These are phyloP conservation scores for Sinella curviseta DNA, from an alignment of 1,140 invertebrate genomes.

Conservation along the genomic window DNA sequence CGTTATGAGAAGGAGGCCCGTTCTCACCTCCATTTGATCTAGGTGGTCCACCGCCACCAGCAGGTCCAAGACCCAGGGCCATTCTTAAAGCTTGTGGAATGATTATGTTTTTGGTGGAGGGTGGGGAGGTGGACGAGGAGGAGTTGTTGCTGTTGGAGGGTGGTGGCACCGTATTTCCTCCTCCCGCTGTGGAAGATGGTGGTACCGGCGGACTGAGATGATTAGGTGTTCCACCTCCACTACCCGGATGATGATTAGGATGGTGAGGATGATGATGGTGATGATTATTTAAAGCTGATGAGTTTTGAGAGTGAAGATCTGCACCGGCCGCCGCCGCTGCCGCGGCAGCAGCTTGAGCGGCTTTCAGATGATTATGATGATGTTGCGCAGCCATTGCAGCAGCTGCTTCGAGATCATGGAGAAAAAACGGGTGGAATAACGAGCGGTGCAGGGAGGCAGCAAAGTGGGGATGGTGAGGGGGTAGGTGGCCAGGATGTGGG, in stretches of 20 bases:
- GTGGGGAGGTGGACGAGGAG: neutral
- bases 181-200: neutral
- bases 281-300: constrained; percentile 14
- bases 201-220: too few species aligned
- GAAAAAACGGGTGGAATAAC: constrained; percentile 45
- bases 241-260: neutral
- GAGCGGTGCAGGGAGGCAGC: constrained; percentile 33
- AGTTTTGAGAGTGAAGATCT: neutral
- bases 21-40: neutral
- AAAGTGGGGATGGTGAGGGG: constrained; percentile 29
- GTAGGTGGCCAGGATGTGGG: neutral
- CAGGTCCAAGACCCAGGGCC: constrained; percentile 46
- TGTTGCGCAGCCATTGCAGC: constrained; percentile 29
- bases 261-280: neutral
- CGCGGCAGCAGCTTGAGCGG: neutral
- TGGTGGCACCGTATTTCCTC: neutral
- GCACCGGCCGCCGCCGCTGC: neutral
- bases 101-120: constrained; percentile 34
- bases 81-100: constrained; percentile 50
- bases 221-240: neutral
- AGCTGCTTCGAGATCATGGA: constrained; percentile 46
- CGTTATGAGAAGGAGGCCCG: constrained; percentile 7
- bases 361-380: constrained; percentile 4
- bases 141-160: neutral
- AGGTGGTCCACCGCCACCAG: constrained; percentile 36